phyloP scores from a whole-genome alignment of 2,888 invertebrate species.

The Tiliacea citrago region DNA sequence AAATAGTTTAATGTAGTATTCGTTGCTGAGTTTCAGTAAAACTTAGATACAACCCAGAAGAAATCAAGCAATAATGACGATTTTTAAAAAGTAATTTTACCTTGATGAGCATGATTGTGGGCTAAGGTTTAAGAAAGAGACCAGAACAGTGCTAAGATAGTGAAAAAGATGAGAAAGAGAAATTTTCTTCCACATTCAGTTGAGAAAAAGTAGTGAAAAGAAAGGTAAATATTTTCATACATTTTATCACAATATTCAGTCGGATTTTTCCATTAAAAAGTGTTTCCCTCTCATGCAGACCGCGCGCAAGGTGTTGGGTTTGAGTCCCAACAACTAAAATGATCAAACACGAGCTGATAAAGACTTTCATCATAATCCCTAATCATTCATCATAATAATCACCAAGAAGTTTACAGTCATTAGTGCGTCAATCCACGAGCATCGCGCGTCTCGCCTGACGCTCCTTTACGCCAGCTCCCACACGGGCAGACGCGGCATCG shows the following conservation, averaged over 20 bases:
- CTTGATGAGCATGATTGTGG: not conserved
- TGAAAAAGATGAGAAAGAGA: not conserved
- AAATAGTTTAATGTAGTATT: not conserved
- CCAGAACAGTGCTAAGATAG: too few species aligned
- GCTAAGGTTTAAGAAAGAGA: not conserved
- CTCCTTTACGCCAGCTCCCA: constrained; percentile 68
- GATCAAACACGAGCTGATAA: not conserved
- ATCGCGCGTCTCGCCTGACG: constrained; percentile 27
- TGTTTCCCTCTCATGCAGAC: too few species aligned
- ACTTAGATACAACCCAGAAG: not conserved
- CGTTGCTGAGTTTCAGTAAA: not conserved
- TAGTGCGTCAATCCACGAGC: constrained; percentile 1
- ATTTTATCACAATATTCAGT: not conserved
- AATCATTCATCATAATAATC: constrained; percentile 13
- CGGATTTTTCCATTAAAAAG: not conserved
- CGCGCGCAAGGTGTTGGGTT: not conserved
- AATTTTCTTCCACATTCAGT: too few species aligned
- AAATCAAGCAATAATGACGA: not conserved
- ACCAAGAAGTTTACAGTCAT: not conserved
- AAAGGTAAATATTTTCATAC: not conserved
- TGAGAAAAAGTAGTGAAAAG: not conserved
- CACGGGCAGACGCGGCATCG: constrained; percentile 72
- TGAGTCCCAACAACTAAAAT: not conserved
- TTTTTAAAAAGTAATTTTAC: not conserved
- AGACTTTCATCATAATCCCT: not conserved